Base-by-base conservation (phyloP, 2,113 vertebrate species). In the Cryptomyrus ogoouensis region DNA sequence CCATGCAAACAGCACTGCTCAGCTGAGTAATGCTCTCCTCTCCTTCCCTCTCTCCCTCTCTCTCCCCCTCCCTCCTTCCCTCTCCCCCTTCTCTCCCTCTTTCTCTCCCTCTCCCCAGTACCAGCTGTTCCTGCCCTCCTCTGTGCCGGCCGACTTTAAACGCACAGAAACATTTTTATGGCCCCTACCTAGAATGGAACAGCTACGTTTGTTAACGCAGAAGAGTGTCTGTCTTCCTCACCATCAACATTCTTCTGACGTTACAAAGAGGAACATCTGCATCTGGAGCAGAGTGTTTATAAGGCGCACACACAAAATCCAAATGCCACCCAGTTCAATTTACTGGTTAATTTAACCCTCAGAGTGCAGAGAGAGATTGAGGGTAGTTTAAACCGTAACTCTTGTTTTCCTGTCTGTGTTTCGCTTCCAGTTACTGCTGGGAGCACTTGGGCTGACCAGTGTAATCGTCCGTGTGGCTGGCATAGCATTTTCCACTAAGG, bases 221-320 rank as follows among this genome's bases (percentile, higher is more conserved):
- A 90, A 89, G 77, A 70, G 66, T 56, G 88, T 62, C 21, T 74
- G 66, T 83, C 62, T 90, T 91, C 83, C 10, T 89, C 62, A 27
- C 62, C 91, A 92, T 91, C 88, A 90, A 92, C 90, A 93, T 92
- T 91, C 91, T 91, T 90, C 53, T 89, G 89, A 89, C 89, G 70
- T 93, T 92, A 92, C 90, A 87, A 88, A 92, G 56, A 88, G 50
- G 19, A 91, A 91, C 92, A 93, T 91, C 92, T 93, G 92, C 91
- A 53, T 89, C 83, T 90, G 19, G 46, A 35, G 1, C 15, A 35
- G n/a, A 35, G n/a, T 83, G 91, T 93, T 92, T 91, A 93, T 93
- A 77, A 90, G 91, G 83, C 46, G 44, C 62, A 89, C 91, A 88
- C 66, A 88, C 17, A 90, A 90, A 88, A 86, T 31, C 74, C 35